Percentiles rank a stretch among this genome's conserved stretches.
phyloP scores from a whole-genome alignment of 2,797 vertebrate genomes.

The Muscicapa striata region DNA sequence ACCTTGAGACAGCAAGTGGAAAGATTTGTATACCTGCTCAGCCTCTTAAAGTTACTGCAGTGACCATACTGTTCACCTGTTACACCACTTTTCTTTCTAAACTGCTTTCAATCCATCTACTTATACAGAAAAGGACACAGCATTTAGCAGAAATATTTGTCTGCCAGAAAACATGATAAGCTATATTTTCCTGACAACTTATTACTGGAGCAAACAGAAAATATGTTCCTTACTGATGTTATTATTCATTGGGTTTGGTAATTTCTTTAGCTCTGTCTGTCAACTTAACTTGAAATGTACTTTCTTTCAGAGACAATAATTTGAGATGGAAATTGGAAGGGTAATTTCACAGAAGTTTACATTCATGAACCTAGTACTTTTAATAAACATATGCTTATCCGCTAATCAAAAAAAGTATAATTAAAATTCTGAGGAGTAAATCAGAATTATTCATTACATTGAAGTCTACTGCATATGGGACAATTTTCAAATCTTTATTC shows the following conservation, averaged over 20 bases:
- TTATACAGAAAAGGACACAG: background rate
- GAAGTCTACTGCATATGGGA: background rate
- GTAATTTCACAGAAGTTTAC: background rate
- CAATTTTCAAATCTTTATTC: constrained; percentile 37
- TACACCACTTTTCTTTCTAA: background rate
- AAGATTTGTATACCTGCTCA: background rate
- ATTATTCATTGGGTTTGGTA: background rate
- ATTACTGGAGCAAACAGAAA: constrained; percentile 20
- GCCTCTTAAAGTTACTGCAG: background rate
- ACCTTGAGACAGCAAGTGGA: background rate
- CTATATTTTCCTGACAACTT: constrained; percentile 20
- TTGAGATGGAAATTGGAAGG: constrained; percentile 26
- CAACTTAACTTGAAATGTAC: background rate
- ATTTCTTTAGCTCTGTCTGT: constrained; percentile 7
- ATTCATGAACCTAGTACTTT: background rate
- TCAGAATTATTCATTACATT: constrained; percentile 33
- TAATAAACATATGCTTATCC: constrained; percentile 9
- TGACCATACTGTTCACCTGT: background rate
- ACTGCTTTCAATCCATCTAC: background rate
- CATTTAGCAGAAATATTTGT: background rate
- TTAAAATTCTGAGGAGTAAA: constrained; percentile 27
- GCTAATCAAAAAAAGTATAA: background rate
- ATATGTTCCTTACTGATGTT: background rate
- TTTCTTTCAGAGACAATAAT: background rate
- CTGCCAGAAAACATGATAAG: background rate